Percentiles rank a stretch among this genome's conserved stretches.
These are phyloP conservation scores for Karalla daura DNA, from an alignment of 2,797 vertebrate genomes.

Conservation along the genomic window DNA sequence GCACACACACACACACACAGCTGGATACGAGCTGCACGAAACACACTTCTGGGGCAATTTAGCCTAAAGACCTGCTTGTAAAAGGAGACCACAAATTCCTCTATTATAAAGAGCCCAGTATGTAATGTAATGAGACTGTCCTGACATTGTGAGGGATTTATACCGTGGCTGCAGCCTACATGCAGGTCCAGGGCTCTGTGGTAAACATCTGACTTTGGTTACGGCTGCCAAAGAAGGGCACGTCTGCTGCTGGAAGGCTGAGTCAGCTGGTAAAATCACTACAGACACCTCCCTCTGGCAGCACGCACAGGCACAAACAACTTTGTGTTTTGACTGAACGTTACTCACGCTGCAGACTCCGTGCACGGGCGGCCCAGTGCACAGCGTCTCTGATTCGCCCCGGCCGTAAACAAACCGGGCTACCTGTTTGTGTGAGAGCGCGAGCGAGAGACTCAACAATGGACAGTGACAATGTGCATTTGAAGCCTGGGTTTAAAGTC, in stretches of 20 bases:
- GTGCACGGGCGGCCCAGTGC: not conserved
- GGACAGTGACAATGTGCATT: not conserved
- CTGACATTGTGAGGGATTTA: not conserved
- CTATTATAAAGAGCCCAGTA: not conserved
- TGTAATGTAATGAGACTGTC: conserved; percentile 1
- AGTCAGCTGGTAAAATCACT: conserved; percentile 26
- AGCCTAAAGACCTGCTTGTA: not conserved
- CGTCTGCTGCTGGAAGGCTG: conserved; percentile 27
- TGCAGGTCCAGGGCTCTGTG: conserved; percentile 16
- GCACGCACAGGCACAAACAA: conserved; percentile 33
- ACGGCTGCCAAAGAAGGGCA: conserved; percentile 12
- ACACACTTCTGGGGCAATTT: conserved; percentile 3
- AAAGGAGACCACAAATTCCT: conserved; percentile 13
- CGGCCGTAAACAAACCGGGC: not conserved
- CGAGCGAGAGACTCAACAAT: not conserved
- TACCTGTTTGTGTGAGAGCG: not conserved
- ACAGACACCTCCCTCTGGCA: conserved; percentile 37
- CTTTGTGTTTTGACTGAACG: conserved; percentile 38
- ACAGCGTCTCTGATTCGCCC: not conserved
- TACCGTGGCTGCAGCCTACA: not conserved
- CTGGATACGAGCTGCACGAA: not conserved
- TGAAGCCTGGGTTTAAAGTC: not conserved
- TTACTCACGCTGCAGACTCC: not conserved
- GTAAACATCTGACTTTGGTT: conserved; percentile 47
- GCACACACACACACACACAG: not conserved